Evolutionary conservation across 2,888 invertebrate species (phyloP), one percentile per base, ranked within the genome.

Genomic region (Scaeva pyrastri): DNA sequence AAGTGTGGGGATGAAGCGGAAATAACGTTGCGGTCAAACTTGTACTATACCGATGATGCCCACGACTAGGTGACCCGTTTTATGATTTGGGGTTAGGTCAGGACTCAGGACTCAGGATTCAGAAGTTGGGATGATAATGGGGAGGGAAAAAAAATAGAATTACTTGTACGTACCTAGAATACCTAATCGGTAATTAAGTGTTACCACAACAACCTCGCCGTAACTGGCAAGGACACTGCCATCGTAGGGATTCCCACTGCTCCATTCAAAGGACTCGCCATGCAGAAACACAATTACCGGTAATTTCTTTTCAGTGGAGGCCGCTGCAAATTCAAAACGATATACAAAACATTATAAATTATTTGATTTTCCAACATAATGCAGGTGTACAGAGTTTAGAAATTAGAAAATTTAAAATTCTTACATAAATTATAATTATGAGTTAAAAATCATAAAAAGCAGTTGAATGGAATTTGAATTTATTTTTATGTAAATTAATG

Each of bases 201-300:
- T 99, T 90, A 99, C 97, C 88, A 98, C 98, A 79, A 99, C 97
- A 90, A 98, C 94, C 83, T 96, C 96, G 23, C 96, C 97, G 91
- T 97, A 98, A 91, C 98, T 97, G 60, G 99, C 97, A 86, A 99
- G 94, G 60, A 98, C 97, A 88, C 98, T 97, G 75, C 98, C 99
- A 92, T 99, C 99, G 93, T 98, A 99, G 7, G 98, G 97, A 93
- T 98, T 98, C 88, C 99, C 99, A 66, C 98, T 97, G 92, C 98
- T 98, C 96, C 98, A 98, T 90, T 97, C 97, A 92, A 97, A 97
- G 71, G 97, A 97, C 91, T 93, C 93, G 74, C 93, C 93, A 89
- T 93, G 93, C 88, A 93, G 91, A 89, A 93, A 93, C 73, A 93
- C 92, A 88, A 92, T 92, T 75, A 93, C 93, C 14, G 93, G 93